Evolutionary conservation across 2,113 vertebrate species (phyloP).

Genomic region (Cervus canadensis): DNA sequence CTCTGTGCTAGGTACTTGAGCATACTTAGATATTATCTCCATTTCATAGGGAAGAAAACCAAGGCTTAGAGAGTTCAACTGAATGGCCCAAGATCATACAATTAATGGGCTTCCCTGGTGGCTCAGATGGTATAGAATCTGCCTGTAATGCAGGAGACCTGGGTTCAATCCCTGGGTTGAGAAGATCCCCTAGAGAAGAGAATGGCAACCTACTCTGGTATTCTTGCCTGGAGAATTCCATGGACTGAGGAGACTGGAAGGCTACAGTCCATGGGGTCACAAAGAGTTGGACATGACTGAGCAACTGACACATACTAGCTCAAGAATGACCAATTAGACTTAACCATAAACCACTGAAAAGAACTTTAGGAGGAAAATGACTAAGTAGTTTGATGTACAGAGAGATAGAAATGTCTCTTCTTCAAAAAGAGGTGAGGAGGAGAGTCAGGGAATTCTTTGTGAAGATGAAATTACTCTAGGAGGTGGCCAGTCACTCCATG

Average conservation of each 20-base stretch:
- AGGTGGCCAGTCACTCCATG: background rate
- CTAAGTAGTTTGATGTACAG: background rate
- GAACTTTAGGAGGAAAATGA: background rate
- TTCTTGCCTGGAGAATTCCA: background rate
- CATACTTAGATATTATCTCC: background rate
- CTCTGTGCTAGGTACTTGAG: background rate
- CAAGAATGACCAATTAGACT: background rate
- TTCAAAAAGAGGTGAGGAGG: background rate
- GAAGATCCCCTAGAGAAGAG: background rate
- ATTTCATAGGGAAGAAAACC: background rate
- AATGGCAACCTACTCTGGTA: background rate
- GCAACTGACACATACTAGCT: background rate
- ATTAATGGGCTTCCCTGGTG: background rate
- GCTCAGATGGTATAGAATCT: background rate
- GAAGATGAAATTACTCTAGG: background rate
- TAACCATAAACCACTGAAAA: slow-evolving; percentile 1
- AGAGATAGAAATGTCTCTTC: background rate
- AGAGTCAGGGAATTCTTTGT: background rate
- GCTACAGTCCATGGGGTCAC: background rate
- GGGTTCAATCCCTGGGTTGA: background rate
- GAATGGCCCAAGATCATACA: background rate
- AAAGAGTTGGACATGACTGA: background rate
- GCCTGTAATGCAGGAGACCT: background rate
- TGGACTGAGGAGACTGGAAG: background rate
- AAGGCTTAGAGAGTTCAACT: background rate